Conservation (phyloP, 2,888 invertebrate species). For the Phaonia tiefii region DNA sequence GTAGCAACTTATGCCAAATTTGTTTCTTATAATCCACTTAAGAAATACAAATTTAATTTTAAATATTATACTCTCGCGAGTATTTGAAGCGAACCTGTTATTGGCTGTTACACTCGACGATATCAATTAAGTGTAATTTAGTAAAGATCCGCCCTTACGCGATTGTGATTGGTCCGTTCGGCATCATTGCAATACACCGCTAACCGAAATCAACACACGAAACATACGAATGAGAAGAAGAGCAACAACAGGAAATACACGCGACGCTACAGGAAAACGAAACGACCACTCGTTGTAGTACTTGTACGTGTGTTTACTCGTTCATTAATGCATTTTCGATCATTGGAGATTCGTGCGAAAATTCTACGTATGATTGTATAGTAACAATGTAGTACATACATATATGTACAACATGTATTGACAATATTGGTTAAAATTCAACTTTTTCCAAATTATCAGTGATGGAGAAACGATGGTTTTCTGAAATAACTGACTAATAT, state of each 20-base stretch:
- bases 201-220: slow-evolving; percentile 25
- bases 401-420: no score
- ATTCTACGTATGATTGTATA: neutral
- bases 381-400: neutral
- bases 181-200: slow-evolving; percentile 9
- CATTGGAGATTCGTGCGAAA: no score
- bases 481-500: no score
- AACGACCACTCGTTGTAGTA: neutral
- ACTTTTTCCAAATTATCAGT: no score
- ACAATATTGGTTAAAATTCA: no score
- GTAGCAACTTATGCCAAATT: no score
- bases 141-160: slow-evolving; percentile 55
- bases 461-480: no score
- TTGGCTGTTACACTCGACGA: slow-evolving; percentile 48
- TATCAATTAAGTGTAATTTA: slow-evolving; percentile 52
- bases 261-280: neutral
- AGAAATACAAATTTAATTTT: no score
- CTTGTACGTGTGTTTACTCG: neutral
- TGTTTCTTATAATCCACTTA: no score
- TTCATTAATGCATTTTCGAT: no score
- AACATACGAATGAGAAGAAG: slow-evolving; percentile 26
- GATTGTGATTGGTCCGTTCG: slow-evolving; percentile 57
- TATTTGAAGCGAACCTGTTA: slow-evolving; percentile 16
- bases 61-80: no score
- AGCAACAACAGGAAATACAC: slow-evolving; percentile 20